Evolutionary conservation across 2,888 invertebrate species (phyloP), one percentile per base, ranked within the genome.

Genomic region (Ennomos erosarius): DNA sequence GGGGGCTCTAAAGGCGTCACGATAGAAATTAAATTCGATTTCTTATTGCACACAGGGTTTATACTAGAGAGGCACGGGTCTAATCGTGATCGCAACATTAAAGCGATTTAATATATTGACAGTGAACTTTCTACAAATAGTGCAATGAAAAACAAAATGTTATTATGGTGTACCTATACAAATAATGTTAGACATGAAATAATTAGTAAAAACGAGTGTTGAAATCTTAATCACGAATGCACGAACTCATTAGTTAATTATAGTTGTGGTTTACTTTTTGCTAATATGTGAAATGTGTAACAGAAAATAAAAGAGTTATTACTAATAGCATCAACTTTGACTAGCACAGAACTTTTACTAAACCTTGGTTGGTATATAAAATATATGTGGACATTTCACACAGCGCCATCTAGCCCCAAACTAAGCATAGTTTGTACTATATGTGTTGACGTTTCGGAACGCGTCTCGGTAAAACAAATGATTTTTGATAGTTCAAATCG

Each of bases 81-180:
- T 71, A 74, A 79, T 87, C 85, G 83, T 86, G 85, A 85, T 82
- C 76, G 60, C 60, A 80, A 71, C 73, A 76, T 76, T 74, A 75
- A 68, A 75, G 76, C 74, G 76, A 80, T 79, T 79, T 81, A 80
- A 79, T 79, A 78, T 79, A 83, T 78, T 74, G 79, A 59, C 56
- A 54, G 55, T 59, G 55, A 60, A 70, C 78, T 78, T 76, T 80
- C 79, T 78, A 76, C 69, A 70, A 71, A 75, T 68, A 71, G 66
- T 68, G 49, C 56, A 55, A 68, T 69, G 67, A 62, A 74, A 76
- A 74, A 77, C 69, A 71, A 74, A 71, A 73, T 69, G 63, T 60
- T 63, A 55, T 36, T 70, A 65, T 68, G 12, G 10, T 26, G 26
- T 64, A n/a, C n/a, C n/a, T n/a, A 66, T 64, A 64, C 55, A 62